Conservation (phyloP, 2,113 vertebrate genomes). For the Dasyornis broadbenti region DNA sequence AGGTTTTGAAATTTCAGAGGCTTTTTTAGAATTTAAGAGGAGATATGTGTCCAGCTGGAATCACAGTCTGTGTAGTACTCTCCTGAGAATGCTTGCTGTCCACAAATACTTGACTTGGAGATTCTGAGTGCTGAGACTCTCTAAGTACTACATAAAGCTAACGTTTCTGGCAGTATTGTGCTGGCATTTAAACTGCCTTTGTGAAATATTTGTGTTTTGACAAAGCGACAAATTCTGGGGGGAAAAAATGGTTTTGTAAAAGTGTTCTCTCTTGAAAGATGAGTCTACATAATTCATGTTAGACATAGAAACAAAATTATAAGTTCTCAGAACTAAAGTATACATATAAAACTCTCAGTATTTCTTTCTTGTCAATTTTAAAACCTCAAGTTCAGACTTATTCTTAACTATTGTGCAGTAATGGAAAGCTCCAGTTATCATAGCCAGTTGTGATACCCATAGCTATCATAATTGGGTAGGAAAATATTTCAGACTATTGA, state of each 20-base stretch:
- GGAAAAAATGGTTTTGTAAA: background rate
- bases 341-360: background rate
- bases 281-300: background rate
- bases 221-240: background rate
- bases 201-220: background rate
- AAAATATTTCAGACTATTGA: background rate
- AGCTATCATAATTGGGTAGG: background rate
- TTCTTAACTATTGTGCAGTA: background rate
- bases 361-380: background rate
- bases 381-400: background rate
- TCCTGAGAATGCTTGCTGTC: background rate
- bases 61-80: accelerated
- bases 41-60: background rate
- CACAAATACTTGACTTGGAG: background rate
- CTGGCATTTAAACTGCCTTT: background rate
- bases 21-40: background rate
- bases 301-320: background rate
- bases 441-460: too few species aligned
- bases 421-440: background rate
- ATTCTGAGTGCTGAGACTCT: background rate
- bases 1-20: background rate
- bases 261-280: background rate
- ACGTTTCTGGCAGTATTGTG: background rate
- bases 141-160: background rate
- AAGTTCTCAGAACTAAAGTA: background rate